Conservation (phyloP, 2,797 vertebrate genomes). For the Aulostomus chinensis region DNA sequence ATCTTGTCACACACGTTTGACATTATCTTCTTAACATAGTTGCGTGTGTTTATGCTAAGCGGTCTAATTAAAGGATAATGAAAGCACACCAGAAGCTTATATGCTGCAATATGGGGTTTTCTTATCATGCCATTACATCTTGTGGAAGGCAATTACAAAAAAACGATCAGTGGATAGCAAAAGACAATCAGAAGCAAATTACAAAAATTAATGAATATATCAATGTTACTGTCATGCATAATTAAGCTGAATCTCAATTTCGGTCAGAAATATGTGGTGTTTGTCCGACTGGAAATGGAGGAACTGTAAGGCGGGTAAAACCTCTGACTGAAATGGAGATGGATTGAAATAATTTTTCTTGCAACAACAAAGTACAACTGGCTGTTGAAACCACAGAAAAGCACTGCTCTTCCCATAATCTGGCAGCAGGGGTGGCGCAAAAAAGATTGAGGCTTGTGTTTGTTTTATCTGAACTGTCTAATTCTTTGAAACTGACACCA, state of each 20-base stretch:
- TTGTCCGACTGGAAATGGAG: slow-evolving; percentile 34
- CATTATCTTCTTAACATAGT: background rate
- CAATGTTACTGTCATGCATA: slow-evolving; percentile 43
- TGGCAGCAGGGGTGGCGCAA: too few relatives aligned
- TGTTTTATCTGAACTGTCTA: too few relatives aligned
- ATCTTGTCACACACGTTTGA: slow-evolving; percentile 8
- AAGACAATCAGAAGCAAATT: slow-evolving; percentile 67
- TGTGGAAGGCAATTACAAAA: slow-evolving; percentile 41
- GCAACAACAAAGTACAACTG: slow-evolving; percentile 27
- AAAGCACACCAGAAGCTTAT: too few relatives aligned
- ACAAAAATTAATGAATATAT: slow-evolving; percentile 68
- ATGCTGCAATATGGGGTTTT: slow-evolving; percentile 1
- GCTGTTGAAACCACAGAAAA: slow-evolving; percentile 26
- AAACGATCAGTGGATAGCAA: slow-evolving; percentile 38
- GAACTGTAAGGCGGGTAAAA: slow-evolving; percentile 20
- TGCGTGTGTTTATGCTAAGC: background rate
- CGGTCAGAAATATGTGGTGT: slow-evolving; percentile 43
- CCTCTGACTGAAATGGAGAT: slow-evolving; percentile 34
- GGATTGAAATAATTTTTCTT: slow-evolving; percentile 31
- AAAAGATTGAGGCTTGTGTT: too few relatives aligned
- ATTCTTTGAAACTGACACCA: too few relatives aligned
- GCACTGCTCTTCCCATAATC: slow-evolving; percentile 32
- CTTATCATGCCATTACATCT: slow-evolving; percentile 27
- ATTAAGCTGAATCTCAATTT: slow-evolving; percentile 54
- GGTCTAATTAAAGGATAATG: slow-evolving; percentile 7